Base-by-base conservation (phyloP, 1,140 invertebrate genomes). In the Halesus radiatus region DNA sequence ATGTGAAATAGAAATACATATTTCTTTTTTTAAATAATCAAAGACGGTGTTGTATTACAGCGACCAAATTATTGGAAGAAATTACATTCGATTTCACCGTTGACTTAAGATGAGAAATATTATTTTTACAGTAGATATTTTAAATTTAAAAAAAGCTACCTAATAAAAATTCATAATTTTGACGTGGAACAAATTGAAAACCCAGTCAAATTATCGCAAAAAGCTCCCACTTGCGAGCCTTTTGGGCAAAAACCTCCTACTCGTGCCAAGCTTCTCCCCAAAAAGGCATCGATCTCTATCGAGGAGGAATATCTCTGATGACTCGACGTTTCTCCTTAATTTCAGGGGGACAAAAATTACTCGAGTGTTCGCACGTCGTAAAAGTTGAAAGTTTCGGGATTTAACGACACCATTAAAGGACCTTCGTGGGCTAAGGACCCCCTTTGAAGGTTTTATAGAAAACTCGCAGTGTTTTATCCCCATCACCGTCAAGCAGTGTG, bases 301-400 rank as follows among this genome's bases (percentile, higher is more conserved):
- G 56, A 60, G n/a, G 56, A 60, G 56, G 56, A 60, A 20, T 20
- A 22, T 60, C 23, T 60, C 56, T 22, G 56, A 60, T 60, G 56
- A 60, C 56, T 60, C 18, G 18, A 23, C 56, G 2, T 20, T 60
- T 60, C 23, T 20, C 56, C 56, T 60, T 60, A 60, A 60, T 60
- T 60, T 60, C 56, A 60, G 56, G 8, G 56, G 8, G 56, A 23
- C 18, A 18, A 23, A 60, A 60, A 60, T 60, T 22, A 60, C 56
- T 60, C 56, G 23, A 60, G 56, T 20, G 18, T 23, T 60, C 56
- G 56, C 7, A 22, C 56, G 56, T 72, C 68, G 68, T 72, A 72
- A 72, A 72, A 50, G 68, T 72, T 72, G 68, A 72, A 72, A 72
- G 45, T 72, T 72, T 72, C 50, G 50, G 68, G 45, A 52, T 72